These are phyloP conservation scores for Falco cherrug DNA, from an alignment of 2,797 vertebrate species.

Conservation along the genomic window DNA sequence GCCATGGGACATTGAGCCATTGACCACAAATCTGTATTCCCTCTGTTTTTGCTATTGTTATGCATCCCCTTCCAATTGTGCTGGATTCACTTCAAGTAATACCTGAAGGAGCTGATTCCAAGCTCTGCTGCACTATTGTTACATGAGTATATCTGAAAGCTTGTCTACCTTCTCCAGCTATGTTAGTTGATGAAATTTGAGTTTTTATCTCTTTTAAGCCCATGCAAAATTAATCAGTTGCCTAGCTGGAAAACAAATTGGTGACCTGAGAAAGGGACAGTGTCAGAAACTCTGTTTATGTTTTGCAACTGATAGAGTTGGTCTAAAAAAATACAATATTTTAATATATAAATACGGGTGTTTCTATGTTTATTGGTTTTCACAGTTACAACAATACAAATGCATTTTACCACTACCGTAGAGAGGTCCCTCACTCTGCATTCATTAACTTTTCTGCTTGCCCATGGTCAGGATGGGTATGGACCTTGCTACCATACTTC, in stretches of 20 bases:
- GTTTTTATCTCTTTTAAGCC: neutral
- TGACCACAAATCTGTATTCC: neutral
- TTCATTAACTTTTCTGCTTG: neutral
- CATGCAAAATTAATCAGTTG: neutral
- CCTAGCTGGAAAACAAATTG: neutral
- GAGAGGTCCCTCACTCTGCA: neutral
- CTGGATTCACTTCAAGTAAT: too few relatives aligned
- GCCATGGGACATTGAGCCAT: too few relatives aligned
- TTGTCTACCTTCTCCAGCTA: neutral
- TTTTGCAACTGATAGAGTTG: neutral
- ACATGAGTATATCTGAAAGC: neutral
- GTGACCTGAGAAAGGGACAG: neutral
- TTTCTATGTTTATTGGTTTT: neutral
- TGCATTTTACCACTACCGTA: fast-evolving
- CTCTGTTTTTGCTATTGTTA: neutral
- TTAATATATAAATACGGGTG: neutral
- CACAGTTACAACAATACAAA: neutral
- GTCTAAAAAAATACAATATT: neutral
- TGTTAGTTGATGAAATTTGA: neutral
- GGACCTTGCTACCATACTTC: fast-evolving
- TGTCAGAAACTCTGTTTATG: neutral
- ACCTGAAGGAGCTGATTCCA: neutral
- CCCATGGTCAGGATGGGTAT: too few relatives aligned
- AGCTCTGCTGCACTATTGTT: neutral
- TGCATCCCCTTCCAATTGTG: neutral